phyloP scores from a whole-genome alignment of 2,113 vertebrate genomes.

The Ornithorhynchus anatinus region DNA sequence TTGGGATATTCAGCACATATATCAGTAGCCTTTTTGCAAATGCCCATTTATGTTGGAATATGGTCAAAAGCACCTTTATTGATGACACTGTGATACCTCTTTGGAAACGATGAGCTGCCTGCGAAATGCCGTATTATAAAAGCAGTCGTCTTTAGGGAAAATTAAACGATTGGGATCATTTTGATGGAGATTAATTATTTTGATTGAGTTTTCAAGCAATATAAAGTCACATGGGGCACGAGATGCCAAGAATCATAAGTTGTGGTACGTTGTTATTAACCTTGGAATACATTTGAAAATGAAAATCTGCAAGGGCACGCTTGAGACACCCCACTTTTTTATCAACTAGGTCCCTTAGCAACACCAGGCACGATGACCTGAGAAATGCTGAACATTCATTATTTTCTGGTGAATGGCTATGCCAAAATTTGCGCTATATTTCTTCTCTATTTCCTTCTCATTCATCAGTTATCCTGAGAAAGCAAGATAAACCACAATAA shows the following conservation, averaged over 20 bases:
- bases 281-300: no score
- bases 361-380: constrained; percentile 44
- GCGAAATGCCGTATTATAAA: neutral
- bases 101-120: neutral
- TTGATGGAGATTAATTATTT: no score
- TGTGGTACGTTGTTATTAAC: no score
- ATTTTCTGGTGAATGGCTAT: constrained; percentile 51
- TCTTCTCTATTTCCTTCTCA: constrained; percentile 35
- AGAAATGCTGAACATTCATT: constrained; percentile 63
- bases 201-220: no score
- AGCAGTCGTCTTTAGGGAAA: neutral
- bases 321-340: no score
- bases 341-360: no score
- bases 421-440: constrained; percentile 43
- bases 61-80: neutral
- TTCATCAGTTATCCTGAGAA: constrained; percentile 36
- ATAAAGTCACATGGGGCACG: no score
- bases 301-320: no score
- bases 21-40: neutral
- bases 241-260: no score
- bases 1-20: neutral
- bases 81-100: neutral
- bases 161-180: neutral
- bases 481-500: constrained; percentile 19
- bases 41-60: neutral